Evolutionary conservation across 1,140 invertebrate species (phyloP).

Genomic region (Phymorhynchus buccinoides): DNA sequence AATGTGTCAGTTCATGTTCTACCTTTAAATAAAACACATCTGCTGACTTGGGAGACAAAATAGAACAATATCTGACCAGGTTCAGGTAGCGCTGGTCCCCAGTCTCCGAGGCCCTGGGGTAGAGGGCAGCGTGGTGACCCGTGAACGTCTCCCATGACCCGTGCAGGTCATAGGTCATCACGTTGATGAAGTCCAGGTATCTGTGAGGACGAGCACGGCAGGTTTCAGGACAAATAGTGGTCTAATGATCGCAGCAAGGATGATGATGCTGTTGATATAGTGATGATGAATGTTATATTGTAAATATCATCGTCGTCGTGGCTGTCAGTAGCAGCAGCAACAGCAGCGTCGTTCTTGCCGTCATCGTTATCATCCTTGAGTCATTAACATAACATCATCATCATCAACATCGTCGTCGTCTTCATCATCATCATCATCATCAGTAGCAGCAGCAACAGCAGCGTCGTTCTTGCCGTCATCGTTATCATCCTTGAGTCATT

Average conservation of each 20-base stretch:
- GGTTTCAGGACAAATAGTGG: too few species aligned
- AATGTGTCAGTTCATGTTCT: too few species aligned
- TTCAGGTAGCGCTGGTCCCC: conserved; percentile 41
- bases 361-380: background rate
- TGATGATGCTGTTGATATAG: too few species aligned
- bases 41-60: background rate
- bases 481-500: too few species aligned
- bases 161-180: conserved; percentile 92
- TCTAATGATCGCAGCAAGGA: too few species aligned
- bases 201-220: too few species aligned
- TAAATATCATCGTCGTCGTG: conserved; percentile 3
- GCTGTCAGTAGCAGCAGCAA: background rate
- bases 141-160: conserved; percentile 96
- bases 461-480: too few species aligned
- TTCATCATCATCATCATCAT: too few species aligned
- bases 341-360: background rate
- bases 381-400: too few species aligned
- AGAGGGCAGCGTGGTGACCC: conserved; percentile 72
- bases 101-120: conserved; percentile 43
- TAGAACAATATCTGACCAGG: conserved; percentile 36
- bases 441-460: too few species aligned
- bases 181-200: conserved; percentile 95
- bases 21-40: too few species aligned
- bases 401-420: too few species aligned
- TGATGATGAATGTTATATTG: background rate